Percentiles rank a stretch among this genome's conserved stretches.
Evolutionary conservation across 1,140 invertebrate genomes (phyloP).

Genomic region (Drusus annulatus): DNA sequence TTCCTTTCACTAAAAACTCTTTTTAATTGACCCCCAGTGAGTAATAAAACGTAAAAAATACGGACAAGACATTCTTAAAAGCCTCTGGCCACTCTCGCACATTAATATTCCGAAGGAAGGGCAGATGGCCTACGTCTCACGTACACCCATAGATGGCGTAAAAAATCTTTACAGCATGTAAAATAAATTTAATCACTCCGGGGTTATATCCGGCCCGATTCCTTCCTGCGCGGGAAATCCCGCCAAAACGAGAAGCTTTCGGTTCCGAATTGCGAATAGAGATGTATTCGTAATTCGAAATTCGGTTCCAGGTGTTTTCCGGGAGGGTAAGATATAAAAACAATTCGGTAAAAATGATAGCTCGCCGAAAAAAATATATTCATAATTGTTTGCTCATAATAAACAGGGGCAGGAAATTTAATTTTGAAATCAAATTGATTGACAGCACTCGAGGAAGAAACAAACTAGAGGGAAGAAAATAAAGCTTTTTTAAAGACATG

Average conservation of each 20-base stretch:
- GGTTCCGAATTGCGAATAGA: background rate
- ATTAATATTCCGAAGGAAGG: constrained; percentile 3
- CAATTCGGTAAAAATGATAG: no score
- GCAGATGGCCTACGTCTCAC: constrained; percentile 12
- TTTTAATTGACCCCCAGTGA: constrained; percentile 27
- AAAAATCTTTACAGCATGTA: constrained; percentile 36
- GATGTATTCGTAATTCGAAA: no score
- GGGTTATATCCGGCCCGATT: constrained; percentile 13
- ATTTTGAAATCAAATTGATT: no score
- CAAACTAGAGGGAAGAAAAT: no score
- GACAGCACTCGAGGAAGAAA: no score
- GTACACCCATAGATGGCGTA: background rate
- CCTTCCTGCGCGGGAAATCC: constrained; percentile 15
- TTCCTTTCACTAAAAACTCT: constrained; percentile 14
- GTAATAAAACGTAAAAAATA: constrained; percentile 22
- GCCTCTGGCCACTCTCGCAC: background rate
- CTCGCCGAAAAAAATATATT: no score
- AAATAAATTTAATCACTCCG: constrained; percentile 28
- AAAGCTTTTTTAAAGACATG: no score
- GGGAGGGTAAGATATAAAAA: no score
- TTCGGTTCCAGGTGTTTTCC: no score
- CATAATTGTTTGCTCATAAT: no score
- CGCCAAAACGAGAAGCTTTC: constrained; percentile 15
- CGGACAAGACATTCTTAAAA: constrained; percentile 22
- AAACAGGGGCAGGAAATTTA: no score